phyloP scores from a whole-genome alignment of 2,797 vertebrate genomes.

The Siniperca obscura region DNA sequence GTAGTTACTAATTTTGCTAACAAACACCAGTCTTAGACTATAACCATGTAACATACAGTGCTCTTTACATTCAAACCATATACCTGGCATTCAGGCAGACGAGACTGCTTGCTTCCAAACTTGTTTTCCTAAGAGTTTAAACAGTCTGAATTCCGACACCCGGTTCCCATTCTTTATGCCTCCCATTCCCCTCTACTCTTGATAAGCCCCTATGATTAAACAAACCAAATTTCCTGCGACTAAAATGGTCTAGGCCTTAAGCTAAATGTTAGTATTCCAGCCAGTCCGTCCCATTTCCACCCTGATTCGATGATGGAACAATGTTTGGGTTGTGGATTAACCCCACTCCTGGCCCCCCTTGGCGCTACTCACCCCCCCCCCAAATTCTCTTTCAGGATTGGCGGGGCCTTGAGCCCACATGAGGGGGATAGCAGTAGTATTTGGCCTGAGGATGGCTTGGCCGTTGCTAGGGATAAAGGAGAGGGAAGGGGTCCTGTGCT shows the following conservation, averaged over 20 bases:
- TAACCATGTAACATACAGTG: neutral
- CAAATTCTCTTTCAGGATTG: constrained; percentile 33
- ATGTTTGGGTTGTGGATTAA: constrained; percentile 80
- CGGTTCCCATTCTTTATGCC: constrained; percentile 41
- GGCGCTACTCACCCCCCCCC: constrained; percentile 40
- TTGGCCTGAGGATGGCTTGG: constrained; percentile 34
- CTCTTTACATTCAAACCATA: constrained; percentile 6
- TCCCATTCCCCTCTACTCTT: constrained; percentile 36
- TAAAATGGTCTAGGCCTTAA: constrained; percentile 60
- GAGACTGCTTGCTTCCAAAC: constrained; percentile 39
- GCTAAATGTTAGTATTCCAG: constrained; percentile 79
- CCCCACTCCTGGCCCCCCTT: constrained; percentile 57
- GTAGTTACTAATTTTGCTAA: neutral
- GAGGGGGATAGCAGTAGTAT: constrained; percentile 23
- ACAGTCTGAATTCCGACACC: constrained; percentile 46
- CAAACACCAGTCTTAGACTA: neutral
- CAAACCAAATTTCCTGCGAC: constrained; percentile 68
- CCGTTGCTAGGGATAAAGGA: constrained; percentile 26
- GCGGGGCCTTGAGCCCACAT: constrained; percentile 23
- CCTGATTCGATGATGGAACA: constrained; percentile 76
- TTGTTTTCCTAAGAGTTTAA: constrained; percentile 58
- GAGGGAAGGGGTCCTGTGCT: neutral
- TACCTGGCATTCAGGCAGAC: constrained; percentile 30
- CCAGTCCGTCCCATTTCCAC: constrained; percentile 66
- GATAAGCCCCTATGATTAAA: constrained; percentile 71